These are phyloP conservation scores for Smittia aterrima DNA, from an alignment of 2,888 invertebrate species.

Conservation along the genomic window DNA sequence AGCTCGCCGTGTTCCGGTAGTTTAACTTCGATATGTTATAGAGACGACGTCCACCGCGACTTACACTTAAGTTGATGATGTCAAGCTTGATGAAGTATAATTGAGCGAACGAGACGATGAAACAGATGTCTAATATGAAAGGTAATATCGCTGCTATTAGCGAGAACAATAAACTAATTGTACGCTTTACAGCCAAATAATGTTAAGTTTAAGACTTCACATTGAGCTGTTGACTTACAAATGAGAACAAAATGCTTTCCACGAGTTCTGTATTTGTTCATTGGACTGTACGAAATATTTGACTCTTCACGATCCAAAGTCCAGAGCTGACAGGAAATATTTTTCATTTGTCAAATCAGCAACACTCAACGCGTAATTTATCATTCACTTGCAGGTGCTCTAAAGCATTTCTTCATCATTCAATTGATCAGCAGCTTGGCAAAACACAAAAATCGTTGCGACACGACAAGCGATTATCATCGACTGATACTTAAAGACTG, in stretches of 20 bases:
- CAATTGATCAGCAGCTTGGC: not conserved
- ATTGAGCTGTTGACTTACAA: not conserved
- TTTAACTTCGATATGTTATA: too few relatives aligned
- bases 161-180: slow-evolving; percentile 37
- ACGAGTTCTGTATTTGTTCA: not conserved
- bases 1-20: too few relatives aligned
- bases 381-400: too few relatives aligned
- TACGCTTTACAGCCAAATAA: not conserved
- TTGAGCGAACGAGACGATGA: slow-evolving; percentile 10
- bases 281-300: too few relatives aligned
- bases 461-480: slow-evolving; percentile 28
- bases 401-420: too few relatives aligned
- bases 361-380: too few relatives aligned
- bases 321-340: too few relatives aligned
- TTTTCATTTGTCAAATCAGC: too few relatives aligned
- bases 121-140: slow-evolving; percentile 31
- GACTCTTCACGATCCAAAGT: too few relatives aligned
- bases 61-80: not conserved
- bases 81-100: slow-evolving; percentile 1
- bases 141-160: slow-evolving; percentile 29
- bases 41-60: too few relatives aligned
- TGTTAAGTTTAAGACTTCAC: not conserved
- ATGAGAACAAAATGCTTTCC: not conserved
- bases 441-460: not conserved
- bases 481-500: slow-evolving; percentile 15